These are phyloP conservation scores for Diplolepis rosae DNA, from an alignment of 2,888 invertebrate genomes.

Conservation along the genomic window DNA sequence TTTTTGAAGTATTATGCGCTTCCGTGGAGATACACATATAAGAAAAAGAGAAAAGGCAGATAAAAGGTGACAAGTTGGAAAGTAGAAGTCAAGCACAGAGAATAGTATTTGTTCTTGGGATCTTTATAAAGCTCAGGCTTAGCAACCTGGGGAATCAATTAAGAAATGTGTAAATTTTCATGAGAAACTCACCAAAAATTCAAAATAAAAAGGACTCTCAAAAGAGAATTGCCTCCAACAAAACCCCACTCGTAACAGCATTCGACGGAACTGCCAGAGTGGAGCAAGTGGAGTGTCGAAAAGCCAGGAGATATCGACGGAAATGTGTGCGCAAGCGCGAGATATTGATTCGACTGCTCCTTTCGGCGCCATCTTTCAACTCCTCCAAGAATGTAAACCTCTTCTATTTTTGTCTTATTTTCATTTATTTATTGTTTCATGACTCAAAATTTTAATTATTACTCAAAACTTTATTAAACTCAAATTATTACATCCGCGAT, in stretches of 20 bases:
- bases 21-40: background rate
- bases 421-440: too few species aligned
- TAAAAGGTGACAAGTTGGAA: background rate
- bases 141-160: too few species aligned
- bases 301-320: slow-evolving; percentile 14
- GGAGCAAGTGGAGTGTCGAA: slow-evolving; percentile 16
- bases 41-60: background rate
- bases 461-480: too few species aligned
- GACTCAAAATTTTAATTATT: too few species aligned
- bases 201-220: background rate
- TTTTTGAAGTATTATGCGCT: background rate
- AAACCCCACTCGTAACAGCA: background rate
- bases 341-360: slow-evolving; percentile 3
- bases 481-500: too few species aligned
- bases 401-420: background rate
- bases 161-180: background rate
- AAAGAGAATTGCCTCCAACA: background rate
- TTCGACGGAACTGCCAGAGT: slow-evolving; percentile 20
- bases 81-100: background rate
- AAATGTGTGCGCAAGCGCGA: background rate
- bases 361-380: slow-evolving; percentile 22
- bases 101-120: background rate
- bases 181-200: slow-evolving; percentile 9
- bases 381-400: background rate
- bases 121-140: too few species aligned